These are phyloP conservation scores for Lasius fuliginosus DNA, from an alignment of 2,888 invertebrate species.

Conservation along the genomic window DNA sequence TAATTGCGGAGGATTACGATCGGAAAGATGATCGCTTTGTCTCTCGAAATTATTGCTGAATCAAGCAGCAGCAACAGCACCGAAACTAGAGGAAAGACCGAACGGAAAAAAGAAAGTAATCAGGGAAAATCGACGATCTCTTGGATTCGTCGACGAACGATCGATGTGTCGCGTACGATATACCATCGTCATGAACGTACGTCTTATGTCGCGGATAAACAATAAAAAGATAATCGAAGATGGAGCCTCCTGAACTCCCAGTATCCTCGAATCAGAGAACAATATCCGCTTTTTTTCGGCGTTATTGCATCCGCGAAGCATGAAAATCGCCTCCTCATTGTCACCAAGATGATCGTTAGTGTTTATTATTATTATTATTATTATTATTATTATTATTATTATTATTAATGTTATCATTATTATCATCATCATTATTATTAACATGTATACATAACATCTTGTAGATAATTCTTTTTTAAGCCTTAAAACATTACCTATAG, in stretches of 20 bases:
- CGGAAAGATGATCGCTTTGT: constrained; percentile 13
- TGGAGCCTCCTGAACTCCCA: not conserved
- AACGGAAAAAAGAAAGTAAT: constrained; percentile 4
- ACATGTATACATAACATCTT: constrained; percentile 84
- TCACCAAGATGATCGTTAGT: constrained; percentile 17
- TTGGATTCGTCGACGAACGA: constrained; percentile 8
- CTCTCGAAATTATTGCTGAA: constrained; percentile 51
- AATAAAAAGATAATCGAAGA: constrained; percentile 29
- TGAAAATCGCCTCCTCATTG: not conserved
- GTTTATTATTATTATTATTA: constrained; percentile 50
- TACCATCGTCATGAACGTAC: not conserved
- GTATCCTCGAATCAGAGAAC: constrained; percentile 17
- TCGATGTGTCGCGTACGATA: constrained; percentile 19
- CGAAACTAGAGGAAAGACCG: constrained; percentile 27
- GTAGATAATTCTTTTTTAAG: constrained; percentile 82
- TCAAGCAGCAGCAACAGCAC: constrained; percentile 27
- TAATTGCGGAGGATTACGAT: constrained; percentile 31
- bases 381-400: constrained; percentile 56
- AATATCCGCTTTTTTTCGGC: not conserved
- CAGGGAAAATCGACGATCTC: not conserved
- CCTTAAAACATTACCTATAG: constrained; percentile 79
- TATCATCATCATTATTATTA: constrained; percentile 81
- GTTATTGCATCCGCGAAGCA: constrained; percentile 27
- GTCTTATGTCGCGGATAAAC: constrained; percentile 3
- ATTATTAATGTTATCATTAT: constrained; percentile 68